Evolutionary conservation across 2,113 vertebrate species (phyloP).

Genomic region (Bambusicola thoracicus): DNA sequence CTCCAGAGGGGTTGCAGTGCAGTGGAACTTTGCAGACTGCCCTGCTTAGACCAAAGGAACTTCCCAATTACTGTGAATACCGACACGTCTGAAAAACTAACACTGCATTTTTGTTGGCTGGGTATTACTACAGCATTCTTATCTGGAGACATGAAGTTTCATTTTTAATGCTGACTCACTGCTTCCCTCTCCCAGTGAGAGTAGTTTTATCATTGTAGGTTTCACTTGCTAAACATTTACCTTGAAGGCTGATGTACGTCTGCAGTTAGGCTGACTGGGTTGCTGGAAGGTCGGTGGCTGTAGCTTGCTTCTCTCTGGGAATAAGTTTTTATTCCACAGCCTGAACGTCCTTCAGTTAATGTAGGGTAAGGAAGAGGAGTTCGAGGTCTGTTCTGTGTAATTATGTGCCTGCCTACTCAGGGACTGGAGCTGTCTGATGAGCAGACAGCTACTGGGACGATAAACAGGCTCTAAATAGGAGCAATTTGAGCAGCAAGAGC

Average conservation of each 20-base stretch:
- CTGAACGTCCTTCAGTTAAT: accelerated
- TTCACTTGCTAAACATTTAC: not conserved
- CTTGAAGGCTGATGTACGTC: not conserved
- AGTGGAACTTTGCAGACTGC: not conserved
- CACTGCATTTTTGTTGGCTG: no score
- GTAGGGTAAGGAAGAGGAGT: not conserved
- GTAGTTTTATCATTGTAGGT: not conserved
- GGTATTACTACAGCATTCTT: not conserved
- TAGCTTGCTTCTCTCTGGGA: not conserved
- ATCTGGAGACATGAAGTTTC: not conserved
- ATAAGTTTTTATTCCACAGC: accelerated
- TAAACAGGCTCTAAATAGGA: not conserved
- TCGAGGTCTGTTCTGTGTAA: not conserved
- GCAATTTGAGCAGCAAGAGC: not conserved
- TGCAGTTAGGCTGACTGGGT: not conserved
- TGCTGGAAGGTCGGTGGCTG: not conserved
- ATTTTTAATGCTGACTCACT: not conserved
- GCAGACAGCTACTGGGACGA: not conserved
- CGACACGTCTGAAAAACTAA: not conserved
- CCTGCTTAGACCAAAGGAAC: not conserved
- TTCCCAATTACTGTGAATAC: not conserved
- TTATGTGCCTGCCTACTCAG: accelerated
- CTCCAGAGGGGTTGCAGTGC: no score
- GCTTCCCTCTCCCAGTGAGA: not conserved
- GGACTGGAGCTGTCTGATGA: not conserved